Percentiles rank a stretch among this genome's conserved stretches.
Conservation (phyloP, 2,113 vertebrate genomes). For the Neolamprologus kungweensis region DNA sequence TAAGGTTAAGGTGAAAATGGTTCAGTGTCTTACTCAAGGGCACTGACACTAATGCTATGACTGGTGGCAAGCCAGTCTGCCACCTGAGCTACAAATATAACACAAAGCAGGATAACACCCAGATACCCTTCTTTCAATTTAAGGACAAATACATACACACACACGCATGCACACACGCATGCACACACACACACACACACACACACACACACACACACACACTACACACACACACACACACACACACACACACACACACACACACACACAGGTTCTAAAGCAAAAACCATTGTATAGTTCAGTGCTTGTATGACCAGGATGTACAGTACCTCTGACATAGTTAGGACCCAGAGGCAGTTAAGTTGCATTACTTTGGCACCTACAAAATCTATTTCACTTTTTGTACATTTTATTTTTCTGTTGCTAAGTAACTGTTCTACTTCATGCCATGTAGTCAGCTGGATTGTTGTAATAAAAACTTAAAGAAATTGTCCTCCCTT, state of each 20-base stretch:
- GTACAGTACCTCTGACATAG: neutral
- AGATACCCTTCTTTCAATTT: neutral
- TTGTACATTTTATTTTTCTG: neutral
- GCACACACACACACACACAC: neutral
- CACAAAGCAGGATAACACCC: neutral
- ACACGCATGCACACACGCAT: neutral
- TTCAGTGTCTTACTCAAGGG: neutral
- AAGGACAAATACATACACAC: neutral
- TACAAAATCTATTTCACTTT: neutral
- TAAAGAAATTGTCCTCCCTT: neutral
- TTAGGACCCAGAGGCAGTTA: neutral
- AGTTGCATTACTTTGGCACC: neutral
- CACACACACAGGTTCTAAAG: neutral
- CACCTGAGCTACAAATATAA: neutral
- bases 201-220: neutral
- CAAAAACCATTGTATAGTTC: neutral
- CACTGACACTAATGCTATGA: neutral
- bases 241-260: neutral
- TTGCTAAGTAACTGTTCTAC: slow-evolving; percentile 9
- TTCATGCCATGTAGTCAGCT: neutral
- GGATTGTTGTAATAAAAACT: neutral
- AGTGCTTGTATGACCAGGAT: neutral
- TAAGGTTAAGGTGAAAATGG: neutral
- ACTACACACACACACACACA: neutral
- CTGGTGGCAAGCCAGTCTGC: neutral